Base-by-base conservation (phyloP, 30 jellyfish, hydroid and myxozoan genomes). In the Euphysa ruthae region DNA sequence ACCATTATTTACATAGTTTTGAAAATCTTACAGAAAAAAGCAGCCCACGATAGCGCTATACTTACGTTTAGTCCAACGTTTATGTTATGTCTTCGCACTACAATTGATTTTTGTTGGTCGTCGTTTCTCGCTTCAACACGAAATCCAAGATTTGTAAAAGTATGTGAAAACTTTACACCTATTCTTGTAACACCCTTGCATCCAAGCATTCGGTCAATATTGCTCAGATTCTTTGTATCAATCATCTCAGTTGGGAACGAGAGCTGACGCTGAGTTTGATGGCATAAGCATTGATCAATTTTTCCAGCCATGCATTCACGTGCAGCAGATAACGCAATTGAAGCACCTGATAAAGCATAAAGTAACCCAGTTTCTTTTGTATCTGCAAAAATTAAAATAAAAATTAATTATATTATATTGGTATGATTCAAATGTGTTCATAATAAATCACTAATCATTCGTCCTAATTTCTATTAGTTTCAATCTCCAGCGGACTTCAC, bases 321-420 rank as follows among this genome's bases (percentile, higher is more conserved):
- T 44, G 97, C 71, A 8, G 80, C 49, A 0, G 94, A 72, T 61
- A 88, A 54, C 1, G 94, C 91, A 29, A 88, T 35, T 7, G 97
- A 78, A 1, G 97, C 93, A 5, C 94, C 78, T 10, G 97, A 68
- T 54, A 88, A 42, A 2, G 97, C 91, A 42, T 88, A 72, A 0
- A 87, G 93, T 24, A 73, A 74, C 1, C 93, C 97, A 32, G 94
- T 71, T 49, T 88, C 93, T 75, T 61, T 88, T 27, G 97, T 88
- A 43, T 81, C 97, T 88, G 82, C 3, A 57, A 46, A 32, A 42
- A 55, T 12, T 64, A 51, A 60, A 21, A 43, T 6, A 32, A 65
- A n/a, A n/a, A n/a, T n/a, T n/a, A n/a, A n/a, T n/a, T n/a, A n/a
- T n/a, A n/a, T n/a, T n/a, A n/a, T n/a, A n/a, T n/a, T n/a, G n/a